These are phyloP conservation scores for Horisme vitalbata DNA, from an alignment of 2,888 invertebrate genomes.

Conservation along the genomic window DNA sequence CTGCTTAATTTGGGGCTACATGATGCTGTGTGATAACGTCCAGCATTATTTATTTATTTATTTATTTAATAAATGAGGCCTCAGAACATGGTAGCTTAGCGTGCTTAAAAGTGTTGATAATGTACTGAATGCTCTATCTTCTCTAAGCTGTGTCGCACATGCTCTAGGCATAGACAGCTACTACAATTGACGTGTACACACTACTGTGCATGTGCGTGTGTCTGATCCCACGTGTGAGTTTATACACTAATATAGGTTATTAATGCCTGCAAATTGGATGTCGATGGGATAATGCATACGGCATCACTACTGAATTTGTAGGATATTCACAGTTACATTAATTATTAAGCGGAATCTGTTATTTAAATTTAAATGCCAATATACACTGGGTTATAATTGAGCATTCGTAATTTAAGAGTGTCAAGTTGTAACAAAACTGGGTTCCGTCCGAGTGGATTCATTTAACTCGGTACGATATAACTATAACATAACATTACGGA, in stretches of 20 bases:
- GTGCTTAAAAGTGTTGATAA: too few species aligned
- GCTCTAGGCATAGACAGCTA: constrained; percentile 20
- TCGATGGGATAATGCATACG: constrained; percentile 15
- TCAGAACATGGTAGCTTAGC: too few species aligned
- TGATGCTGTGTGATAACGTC: too few species aligned
- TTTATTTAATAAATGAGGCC: too few species aligned
- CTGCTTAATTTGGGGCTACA: too few species aligned
- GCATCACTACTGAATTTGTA: constrained; percentile 4
- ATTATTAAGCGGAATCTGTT: background rate
- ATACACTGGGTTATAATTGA: background rate
- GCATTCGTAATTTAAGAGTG: too few species aligned
- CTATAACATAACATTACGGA: too few species aligned
- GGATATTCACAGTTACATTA: constrained; percentile 6
- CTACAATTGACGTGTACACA: background rate
- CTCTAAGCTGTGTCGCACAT: constrained; percentile 7
- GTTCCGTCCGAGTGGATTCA: too few species aligned
- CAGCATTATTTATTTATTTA: too few species aligned
- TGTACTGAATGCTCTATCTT: background rate
- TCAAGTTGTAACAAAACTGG: too few species aligned
- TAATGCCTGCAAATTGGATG: constrained; percentile 32
- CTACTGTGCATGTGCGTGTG: background rate
- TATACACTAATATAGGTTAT: constrained; percentile 30
- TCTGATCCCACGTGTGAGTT: constrained; percentile 8
- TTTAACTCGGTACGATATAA: too few species aligned
- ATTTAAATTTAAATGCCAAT: constrained; percentile 1